Evolutionary conservation across 2,888 invertebrate genomes (phyloP), one percentile per base, ranked within the genome.

Genomic region (Dynastes grantii): DNA sequence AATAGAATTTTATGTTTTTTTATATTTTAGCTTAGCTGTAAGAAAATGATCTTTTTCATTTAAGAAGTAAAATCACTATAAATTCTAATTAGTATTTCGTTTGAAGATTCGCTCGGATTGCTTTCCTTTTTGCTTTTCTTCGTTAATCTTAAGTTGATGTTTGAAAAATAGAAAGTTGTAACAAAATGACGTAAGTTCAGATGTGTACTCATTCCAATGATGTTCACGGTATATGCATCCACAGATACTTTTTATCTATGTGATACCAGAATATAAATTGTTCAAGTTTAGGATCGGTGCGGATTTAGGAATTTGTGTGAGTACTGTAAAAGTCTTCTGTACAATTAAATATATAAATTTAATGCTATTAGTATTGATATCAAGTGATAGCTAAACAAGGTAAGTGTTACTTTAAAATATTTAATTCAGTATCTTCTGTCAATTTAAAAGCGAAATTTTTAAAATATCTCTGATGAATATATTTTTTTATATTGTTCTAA

Each of bases 401-500:
- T 51, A 68, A 51, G 68, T 16, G 22, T 27, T 51, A 29, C 45
- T 73, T 61, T 73, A n/a, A 27, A 16, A 70, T 53, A 13, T 53
- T 11, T 11, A 11, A 45, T 45, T 11, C 2, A 45, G 8, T 45
- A 2, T 45, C 8, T 45, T 11, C 45, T 45, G 11, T 45, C 11
- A 45, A 8, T 45, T 45, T 45, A 45, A 45, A 9, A 55, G 3
- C 32, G 71, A 29, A 32, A 29, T 29, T 55, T 71, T 32, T 32
- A 32, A 71, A 55, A 29, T 32, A n/a, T 65, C n/a, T 65, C 16
- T n/a, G n/a, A 71, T 37, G 71, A 1, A 37, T 71, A 55, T 55
- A 27, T 70, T 40, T 29, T 61, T 16, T 61, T 29, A 29, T n/a
- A 37, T 68, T 40, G 61, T 73, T 73, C 73, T 73, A 73, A 73